phyloP scores from a whole-genome alignment of 2,113 vertebrate species.

The Cochlearius cochlearius region DNA sequence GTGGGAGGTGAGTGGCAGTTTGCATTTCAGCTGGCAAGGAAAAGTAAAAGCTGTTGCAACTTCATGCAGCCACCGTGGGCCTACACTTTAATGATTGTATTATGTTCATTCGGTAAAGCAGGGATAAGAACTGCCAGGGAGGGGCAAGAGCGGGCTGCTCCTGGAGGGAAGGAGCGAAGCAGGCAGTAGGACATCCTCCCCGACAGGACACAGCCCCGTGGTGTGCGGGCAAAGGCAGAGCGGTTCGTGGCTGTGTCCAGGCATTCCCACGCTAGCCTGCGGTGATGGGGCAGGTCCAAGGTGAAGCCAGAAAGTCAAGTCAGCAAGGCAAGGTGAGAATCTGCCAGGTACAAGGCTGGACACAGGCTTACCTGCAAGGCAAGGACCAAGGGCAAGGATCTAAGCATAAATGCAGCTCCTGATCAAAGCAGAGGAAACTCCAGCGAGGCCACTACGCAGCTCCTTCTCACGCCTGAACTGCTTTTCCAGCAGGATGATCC shows the following conservation, averaged over 20 bases:
- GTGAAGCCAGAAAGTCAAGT: background rate
- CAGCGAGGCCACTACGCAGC: background rate
- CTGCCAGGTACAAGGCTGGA: background rate
- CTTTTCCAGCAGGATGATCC: background rate
- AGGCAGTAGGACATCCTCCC: background rate
- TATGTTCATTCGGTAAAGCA: background rate
- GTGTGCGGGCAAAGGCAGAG: background rate
- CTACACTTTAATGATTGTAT: background rate
- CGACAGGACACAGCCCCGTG: fast-evolving
- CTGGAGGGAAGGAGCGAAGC: background rate
- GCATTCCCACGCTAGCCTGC: background rate
- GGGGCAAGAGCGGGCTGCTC: background rate
- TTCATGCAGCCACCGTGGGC: background rate
- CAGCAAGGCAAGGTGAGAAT: background rate
- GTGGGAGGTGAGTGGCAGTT: background rate
- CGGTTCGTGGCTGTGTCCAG: background rate
- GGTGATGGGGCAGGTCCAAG: background rate
- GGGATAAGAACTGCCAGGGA: background rate
- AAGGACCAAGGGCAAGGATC: background rate
- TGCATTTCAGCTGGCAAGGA: background rate
- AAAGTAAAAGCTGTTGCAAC: background rate
- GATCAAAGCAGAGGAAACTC: background rate
- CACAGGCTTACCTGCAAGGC: background rate
- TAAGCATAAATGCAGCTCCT: background rate
- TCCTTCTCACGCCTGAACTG: background rate